A percentile compares a stretch with the other conserved stretches of the same genome.
Conservation (phyloP, 2,797 vertebrate species). For the Aselliscus stoliczkanus region DNA sequence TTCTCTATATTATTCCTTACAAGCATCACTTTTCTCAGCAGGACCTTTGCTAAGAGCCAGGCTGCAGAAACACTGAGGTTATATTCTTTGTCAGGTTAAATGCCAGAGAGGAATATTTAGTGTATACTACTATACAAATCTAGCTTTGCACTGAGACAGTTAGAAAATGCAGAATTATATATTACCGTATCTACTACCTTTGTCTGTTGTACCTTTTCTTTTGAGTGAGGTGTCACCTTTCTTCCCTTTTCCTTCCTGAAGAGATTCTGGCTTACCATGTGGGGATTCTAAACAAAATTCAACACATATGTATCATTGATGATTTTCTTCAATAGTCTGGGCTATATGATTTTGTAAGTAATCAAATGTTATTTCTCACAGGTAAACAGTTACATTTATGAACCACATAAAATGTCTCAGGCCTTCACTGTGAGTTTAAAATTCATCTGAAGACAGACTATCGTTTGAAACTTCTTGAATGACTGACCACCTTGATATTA, state of each 20-base stretch:
- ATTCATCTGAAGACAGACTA: neutral
- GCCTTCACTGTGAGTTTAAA: neutral
- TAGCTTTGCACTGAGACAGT: neutral
- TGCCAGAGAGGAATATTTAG: neutral
- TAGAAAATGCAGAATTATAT: neutral
- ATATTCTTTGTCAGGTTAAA: neutral
- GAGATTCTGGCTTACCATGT: conserved; percentile 8
- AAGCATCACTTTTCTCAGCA: conserved; percentile 8
- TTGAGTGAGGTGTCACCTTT: conserved; percentile 56
- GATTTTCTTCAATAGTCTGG: neutral
- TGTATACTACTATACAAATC: neutral
- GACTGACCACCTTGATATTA: neutral
- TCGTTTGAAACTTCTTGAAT: neutral
- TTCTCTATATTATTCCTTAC: neutral
- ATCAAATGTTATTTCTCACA: conserved; percentile 27
- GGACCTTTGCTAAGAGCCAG: neutral
- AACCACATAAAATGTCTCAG: neutral
- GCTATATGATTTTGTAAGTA: neutral
- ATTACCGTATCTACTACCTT: conserved; percentile 42
- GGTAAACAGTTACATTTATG: neutral
- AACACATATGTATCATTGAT: conserved; percentile 46
- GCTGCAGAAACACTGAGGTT: neutral
- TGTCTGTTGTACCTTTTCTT: conserved; percentile 54
- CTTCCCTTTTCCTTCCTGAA: conserved; percentile 71
- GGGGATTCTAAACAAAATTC: conserved; percentile 54